Evolutionary conservation across 2,888 invertebrate species (phyloP).

Genomic region (Cheilosia scutellata): DNA sequence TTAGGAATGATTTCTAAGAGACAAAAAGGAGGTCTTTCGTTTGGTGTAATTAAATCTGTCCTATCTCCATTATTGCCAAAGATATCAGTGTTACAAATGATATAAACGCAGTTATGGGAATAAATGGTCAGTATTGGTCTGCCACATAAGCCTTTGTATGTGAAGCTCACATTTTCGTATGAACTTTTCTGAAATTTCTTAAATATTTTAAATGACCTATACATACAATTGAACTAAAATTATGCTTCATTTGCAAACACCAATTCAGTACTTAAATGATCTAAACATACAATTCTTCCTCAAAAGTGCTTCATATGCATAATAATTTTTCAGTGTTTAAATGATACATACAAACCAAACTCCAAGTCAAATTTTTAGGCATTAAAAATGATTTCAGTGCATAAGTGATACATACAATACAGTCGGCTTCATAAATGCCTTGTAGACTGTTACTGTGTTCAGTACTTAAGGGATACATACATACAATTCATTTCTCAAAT

Average conservation of each 20-base stretch:
- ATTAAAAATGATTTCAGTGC: conserved; percentile 26
- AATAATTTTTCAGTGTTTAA: conserved; percentile 27
- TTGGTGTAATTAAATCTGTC: conserved; percentile 20
- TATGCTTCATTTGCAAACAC: conserved; percentile 25
- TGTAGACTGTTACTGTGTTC: conserved; percentile 3
- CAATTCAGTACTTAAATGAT: conserved; percentile 17
- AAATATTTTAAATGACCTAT: conserved; percentile 19
- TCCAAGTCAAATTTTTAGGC: conserved; percentile 16
- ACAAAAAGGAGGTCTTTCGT: conserved; percentile 21
- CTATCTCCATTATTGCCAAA: conserved; percentile 10
- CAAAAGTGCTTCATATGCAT: conserved; percentile 32
- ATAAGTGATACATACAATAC: conserved; percentile 18
- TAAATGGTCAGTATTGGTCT: conserved; percentile 21
- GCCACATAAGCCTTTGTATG: conserved; percentile 21
- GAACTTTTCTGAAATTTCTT: conserved; percentile 5
- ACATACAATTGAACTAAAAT: conserved; percentile 5
- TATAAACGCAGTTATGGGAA: conserved; percentile 10
- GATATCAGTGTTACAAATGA: conserved; percentile 20
- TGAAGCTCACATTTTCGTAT: conserved; percentile 14
- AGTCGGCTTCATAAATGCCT: conserved; percentile 14
- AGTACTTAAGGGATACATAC: conserved; percentile 15
- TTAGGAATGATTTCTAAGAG: conserved; percentile 21
- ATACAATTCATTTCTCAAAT: conserved; percentile 29
- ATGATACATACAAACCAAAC: conserved; percentile 18
- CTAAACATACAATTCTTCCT: neutral